These are phyloP conservation scores for Nebria brevicollis DNA, from an alignment of 2,888 invertebrate genomes.

Conservation along the genomic window DNA sequence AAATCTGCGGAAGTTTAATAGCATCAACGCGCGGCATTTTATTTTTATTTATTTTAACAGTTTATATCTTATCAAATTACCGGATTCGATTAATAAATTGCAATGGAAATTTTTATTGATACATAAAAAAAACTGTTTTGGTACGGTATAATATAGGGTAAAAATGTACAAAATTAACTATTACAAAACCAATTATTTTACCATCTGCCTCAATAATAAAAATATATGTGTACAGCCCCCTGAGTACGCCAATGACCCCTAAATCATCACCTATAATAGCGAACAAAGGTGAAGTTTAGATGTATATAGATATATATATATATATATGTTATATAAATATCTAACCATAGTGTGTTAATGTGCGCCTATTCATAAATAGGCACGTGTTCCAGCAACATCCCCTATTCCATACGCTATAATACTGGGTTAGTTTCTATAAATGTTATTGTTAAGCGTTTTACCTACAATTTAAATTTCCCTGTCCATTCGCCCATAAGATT, in stretches of 20 bases:
- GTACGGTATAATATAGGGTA: background rate
- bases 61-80: background rate
- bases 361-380: background rate
- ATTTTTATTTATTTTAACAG: background rate
- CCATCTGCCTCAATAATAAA: constrained; percentile 7
- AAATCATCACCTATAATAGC: constrained; percentile 1
- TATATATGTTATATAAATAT: background rate
- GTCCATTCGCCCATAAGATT: constrained; percentile 3
- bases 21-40: background rate
- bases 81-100: background rate
- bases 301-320: background rate
- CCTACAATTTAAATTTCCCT: constrained; percentile 21
- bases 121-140: background rate
- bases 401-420: constrained; percentile 21
- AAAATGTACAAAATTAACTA: background rate
- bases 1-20: background rate
- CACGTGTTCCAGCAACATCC: constrained; percentile 10
- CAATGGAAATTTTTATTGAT: background rate
- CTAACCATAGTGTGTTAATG: background rate
- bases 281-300: constrained; percentile 9
- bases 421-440: constrained; percentile 43
- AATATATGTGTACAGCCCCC: background rate
- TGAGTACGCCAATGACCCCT: background rate
- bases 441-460: constrained; percentile 27
- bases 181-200: background rate